Evolutionary conservation across 2,888 invertebrate species (phyloP), one percentile per base, ranked within the genome.

Genomic region (Formica aserva): DNA sequence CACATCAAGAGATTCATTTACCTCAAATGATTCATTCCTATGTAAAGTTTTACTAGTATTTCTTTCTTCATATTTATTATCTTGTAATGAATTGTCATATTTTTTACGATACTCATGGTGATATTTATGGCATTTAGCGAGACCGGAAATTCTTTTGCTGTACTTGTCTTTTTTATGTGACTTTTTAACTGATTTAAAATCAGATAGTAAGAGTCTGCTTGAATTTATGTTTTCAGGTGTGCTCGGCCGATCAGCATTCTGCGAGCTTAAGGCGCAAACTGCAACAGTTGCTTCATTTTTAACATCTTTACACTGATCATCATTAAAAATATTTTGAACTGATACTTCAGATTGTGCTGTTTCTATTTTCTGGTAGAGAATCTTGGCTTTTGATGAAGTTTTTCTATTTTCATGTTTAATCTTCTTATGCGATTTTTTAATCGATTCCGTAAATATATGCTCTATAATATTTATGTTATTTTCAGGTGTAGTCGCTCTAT

Each of bases 201-300:
- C 91, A 0, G 91, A 85, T 13, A 94, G 72, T 22, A 94, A 85
- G 13, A 94, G 76, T 81, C 94, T 88, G 83, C 94, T 94, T 8
- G 94, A 94, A 82, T 92, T 94, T 0, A 92, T 65, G 63, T 92
- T 93, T 22, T 94, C 94, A 0, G 94, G 94, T 3, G 94, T 94
- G 8, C 71, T 84, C 0, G 94, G 91, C 26, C 94, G 90, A 62
- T 91, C 87, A 11, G 26, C 38, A 26, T 48, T 72, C 15, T 63
- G 72, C 11, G 71, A 62, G 0, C 5, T 67, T 8, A 35, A 29
- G 3, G 13, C 4, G 5, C 29, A 45, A 63, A 11, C 62, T n/a
- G 13, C 11, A 32, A 48, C 6, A 2, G 18, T 3, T 13, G 63
- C 55, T 15, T 35, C 29, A 41, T 62, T 85, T 38, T 76, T 80